Evolutionary conservation across 2,113 vertebrate genomes (phyloP).

Genomic region (Dipodomys spectabilis): DNA sequence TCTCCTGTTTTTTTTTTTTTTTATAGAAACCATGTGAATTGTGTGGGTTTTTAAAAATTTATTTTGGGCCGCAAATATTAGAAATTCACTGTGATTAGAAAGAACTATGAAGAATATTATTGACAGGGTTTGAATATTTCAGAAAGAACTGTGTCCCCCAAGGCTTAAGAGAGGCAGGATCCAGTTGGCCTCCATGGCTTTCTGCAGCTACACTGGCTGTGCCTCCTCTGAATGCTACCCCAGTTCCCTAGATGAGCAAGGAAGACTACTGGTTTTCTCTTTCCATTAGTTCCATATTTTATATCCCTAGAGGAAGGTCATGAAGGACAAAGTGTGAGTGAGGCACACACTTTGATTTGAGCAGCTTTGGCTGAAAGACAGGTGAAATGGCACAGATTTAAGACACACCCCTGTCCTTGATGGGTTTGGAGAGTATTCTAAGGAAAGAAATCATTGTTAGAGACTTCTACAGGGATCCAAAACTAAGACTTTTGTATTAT

Average conservation of each 20-base stretch:
- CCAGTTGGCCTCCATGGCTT: not conserved
- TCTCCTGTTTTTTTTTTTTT: slow-evolving; percentile 33
- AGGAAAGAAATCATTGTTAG: not conserved
- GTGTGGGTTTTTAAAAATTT: not conserved
- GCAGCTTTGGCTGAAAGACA: not conserved
- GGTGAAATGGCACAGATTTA: not conserved
- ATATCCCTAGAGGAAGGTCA: not conserved
- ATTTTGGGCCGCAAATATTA: not conserved
- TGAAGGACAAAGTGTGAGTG: not conserved
- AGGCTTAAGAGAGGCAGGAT: not conserved
- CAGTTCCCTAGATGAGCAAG: not conserved
- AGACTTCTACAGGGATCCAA: not conserved
- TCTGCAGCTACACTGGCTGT: not conserved
- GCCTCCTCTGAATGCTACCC: rapidly evolving
- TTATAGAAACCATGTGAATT: not conserved
- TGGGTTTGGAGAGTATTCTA: not conserved
- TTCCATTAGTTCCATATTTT: not conserved
- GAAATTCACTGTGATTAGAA: not conserved
- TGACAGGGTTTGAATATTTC: not conserved
- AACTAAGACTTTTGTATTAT: too few relatives aligned
- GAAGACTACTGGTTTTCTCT: not conserved
- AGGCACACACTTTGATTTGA: not conserved
- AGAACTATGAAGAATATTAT: not conserved
- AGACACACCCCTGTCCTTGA: not conserved
- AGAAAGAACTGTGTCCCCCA: not conserved